phyloP scores from a whole-genome alignment of 2,888 invertebrate species.

The Sesia apiformis region DNA sequence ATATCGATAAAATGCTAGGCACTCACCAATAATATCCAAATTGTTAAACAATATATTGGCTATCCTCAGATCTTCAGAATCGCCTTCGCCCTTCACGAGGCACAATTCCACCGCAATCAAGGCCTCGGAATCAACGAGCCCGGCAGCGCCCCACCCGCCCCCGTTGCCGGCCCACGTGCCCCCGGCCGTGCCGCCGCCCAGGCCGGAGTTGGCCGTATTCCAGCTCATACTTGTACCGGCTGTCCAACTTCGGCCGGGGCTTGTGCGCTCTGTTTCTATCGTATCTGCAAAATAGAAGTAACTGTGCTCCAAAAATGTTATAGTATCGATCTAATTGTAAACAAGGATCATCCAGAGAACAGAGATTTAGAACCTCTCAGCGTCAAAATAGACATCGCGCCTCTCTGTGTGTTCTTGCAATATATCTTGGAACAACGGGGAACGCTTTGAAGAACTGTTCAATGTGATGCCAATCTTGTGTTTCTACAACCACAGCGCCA shows the following conservation, averaged over 20 bases:
- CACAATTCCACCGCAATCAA: constrained; percentile 78
- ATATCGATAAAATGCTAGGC: no score
- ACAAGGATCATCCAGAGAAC: no score
- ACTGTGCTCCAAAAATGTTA: no score
- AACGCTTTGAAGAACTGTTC: no score
- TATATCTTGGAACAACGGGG: no score
- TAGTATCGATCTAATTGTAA: no score
- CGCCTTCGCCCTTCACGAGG: constrained; percentile 58
- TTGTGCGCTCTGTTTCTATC: constrained; percentile 26
- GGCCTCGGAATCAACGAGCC: constrained; percentile 87
- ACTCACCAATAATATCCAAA: constrained; percentile 90
- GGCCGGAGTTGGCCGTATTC: constrained; percentile 8
- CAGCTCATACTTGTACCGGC: constrained; percentile 7
- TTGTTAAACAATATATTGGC: constrained; percentile 95
- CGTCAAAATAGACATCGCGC: no score
- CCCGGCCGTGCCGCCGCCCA: constrained; percentile 19
- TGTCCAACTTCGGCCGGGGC: constrained; percentile 33
- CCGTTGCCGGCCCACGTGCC: constrained; percentile 73
- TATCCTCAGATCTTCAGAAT: constrained; percentile 77
- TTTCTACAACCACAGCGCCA: no score
- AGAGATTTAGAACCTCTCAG: no score
- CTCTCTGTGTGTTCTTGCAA: no score
- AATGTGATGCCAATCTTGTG: no score
- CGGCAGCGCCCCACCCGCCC: constrained; percentile 79
- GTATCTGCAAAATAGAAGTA: constrained; percentile 10